Percentiles rank a stretch among this genome's conserved stretches.
Conservation (phyloP, 2,797 vertebrate species). For the Holocentrus rufus region DNA sequence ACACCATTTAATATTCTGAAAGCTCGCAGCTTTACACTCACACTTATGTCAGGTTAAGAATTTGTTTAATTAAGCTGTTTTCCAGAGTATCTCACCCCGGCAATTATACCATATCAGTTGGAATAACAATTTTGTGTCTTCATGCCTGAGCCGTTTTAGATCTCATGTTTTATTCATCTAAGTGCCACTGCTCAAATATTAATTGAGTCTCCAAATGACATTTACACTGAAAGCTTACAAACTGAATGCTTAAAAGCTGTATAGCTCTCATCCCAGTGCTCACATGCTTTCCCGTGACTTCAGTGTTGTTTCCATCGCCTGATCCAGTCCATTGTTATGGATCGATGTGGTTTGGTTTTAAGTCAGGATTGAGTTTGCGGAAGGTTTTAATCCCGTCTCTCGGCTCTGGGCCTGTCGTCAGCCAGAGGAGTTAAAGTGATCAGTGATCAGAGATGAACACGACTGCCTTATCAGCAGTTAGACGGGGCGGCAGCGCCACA, state of each 20-base stretch:
- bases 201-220: background rate
- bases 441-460: background rate
- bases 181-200: background rate
- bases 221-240: background rate
- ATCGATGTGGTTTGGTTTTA: background rate
- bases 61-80: too few species aligned
- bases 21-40: too few species aligned
- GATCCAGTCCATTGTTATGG: background rate
- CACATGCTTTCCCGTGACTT: background rate
- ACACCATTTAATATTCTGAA: too few species aligned
- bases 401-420: background rate
- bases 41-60: too few species aligned
- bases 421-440: background rate
- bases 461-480: background rate
- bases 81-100: too few species aligned
- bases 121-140: background rate
- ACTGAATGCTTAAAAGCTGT: too few species aligned
- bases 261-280: background rate
- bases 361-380: background rate
- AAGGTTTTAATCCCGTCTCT: constrained; percentile 4
- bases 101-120: too few species aligned
- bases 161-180: background rate
- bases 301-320: background rate
- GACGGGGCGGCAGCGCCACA: background rate
- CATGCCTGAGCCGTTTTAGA: background rate